Evolutionary conservation across 1,140 invertebrate genomes (phyloP), one percentile per base, ranked within the genome.

Genomic region (Zaprionus ornatus): DNA sequence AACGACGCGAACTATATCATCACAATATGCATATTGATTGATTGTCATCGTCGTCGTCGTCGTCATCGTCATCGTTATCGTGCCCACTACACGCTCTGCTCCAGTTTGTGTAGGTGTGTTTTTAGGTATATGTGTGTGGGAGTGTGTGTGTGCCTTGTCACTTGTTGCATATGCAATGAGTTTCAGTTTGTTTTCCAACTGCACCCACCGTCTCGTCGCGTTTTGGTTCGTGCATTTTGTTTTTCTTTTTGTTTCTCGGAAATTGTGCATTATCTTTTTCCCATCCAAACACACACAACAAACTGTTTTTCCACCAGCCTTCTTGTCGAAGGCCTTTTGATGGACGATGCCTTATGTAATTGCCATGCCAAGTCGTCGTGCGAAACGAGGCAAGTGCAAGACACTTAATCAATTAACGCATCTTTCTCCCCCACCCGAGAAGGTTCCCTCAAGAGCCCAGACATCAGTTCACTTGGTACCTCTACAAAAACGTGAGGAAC

Each of bases 1-100:
- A 77, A 74, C 64, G 48, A 56, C 48, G 64, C 69, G 74, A 85
- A 85, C 82, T 85, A 81, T 85, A 85, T 85, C 82, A 85, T 81
- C 60, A 27, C 66, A 50, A 27, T 85, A 78, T 85, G 82, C 82
- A 81, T 76, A 81, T 79, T 85, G 78, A 85, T 85, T 81, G 78
- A 48, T 45, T 25, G 13, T 48, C 37, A 60, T 60, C 56, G 32
- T 15, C 56, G 19, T 32, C 55, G 29, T 3, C 55, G 29, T 15
- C 52, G 13, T 13, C 52, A 13, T 37, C 55, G 35, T 25, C 37
- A 64, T 40, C 50, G 23, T 42, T 27, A 55, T 55, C 25, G 52
- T 55, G 27, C 25, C 52, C 23, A 23, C 63, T n/a, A 42, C 45
- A 50, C 45, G 45, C 21, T 50, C 17, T 21, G 19, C 45, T 21